A percentile compares a stretch with the other conserved stretches of the same genome.
phyloP scores from a whole-genome alignment of 2,797 vertebrate species.

The Pyrocephalus nanus region DNA sequence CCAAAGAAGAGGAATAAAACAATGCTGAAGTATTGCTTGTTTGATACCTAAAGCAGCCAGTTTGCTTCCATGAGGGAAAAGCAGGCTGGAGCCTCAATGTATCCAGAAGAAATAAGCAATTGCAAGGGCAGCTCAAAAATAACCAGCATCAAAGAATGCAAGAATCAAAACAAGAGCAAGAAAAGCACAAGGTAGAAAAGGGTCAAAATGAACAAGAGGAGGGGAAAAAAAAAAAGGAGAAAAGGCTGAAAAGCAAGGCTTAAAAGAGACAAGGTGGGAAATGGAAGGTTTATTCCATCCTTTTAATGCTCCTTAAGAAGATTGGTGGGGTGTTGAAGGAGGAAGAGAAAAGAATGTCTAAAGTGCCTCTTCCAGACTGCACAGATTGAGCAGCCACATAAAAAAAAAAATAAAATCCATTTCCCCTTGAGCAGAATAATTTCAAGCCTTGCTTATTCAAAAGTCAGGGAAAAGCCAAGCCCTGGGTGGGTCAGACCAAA shows the following conservation, averaged over 20 bases:
- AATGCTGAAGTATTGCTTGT: constrained; percentile 30
- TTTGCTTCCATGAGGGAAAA: constrained; percentile 31
- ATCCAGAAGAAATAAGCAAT: constrained; percentile 61
- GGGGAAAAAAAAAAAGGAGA: constrained; percentile 25
- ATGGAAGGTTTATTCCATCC: background rate
- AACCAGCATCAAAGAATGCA: constrained; percentile 54
- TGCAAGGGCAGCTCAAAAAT: constrained; percentile 63
- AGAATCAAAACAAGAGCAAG: constrained; percentile 70
- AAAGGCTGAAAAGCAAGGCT: constrained; percentile 53
- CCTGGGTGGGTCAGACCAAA: constrained; percentile 46
- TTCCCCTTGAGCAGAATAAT: constrained; percentile 56
- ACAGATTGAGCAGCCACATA: background rate
- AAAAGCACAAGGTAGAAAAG: constrained; percentile 64
- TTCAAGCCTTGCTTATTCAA: constrained; percentile 76
- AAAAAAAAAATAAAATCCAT: constrained; percentile 39
- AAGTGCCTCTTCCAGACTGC: background rate
- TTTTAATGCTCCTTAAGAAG: constrained; percentile 18
- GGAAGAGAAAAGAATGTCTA: background rate
- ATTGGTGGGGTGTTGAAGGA: background rate
- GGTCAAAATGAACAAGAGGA: constrained; percentile 56
- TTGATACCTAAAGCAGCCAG: constrained; percentile 47
- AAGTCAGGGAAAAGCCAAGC: constrained; percentile 60
- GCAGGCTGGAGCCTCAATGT: constrained; percentile 54
- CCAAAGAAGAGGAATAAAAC: constrained; percentile 53
- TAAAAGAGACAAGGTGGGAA: constrained; percentile 58